Evolutionary conservation across 2,113 vertebrate species (phyloP), one percentile per base, ranked within the genome.

Genomic region (Formicarius rufipectus): DNA sequence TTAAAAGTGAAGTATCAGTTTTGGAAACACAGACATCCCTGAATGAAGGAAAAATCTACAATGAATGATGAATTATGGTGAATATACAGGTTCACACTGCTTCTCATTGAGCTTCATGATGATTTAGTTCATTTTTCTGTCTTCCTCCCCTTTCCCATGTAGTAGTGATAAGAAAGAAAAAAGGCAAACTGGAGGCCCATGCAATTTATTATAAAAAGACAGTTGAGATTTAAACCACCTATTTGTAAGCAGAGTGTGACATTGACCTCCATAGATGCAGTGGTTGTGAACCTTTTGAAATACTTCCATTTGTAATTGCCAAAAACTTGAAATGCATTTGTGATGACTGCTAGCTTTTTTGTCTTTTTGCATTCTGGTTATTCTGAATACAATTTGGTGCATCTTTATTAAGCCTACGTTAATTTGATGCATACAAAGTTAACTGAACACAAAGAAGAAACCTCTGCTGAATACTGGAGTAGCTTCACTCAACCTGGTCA

Each of bases 71-170:
- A 86, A 14, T 52, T 67, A 37, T 4, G 12, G 12, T 75, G 53
- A 81, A 37, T 74, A 28, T 63, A 30, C 8, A 47, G 8, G 14
- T 67, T 42, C 14, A 44, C 0, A 6, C 5, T 47, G 10, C 31
- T 91, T 68, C 19, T 53, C 4, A 42, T 2, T 68, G 39, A 82
- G 12, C 21, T 82, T 85, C 14, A 12, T 33, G 21, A 21, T 81
- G 24, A 25, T 50, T 89, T 66, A 42, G 13, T 84, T 81, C 0
- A 30, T 44, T 87, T 81, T 16, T 68, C 25, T 59, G 14, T 73
- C 27, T 64, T 87, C 37, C 4, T 49, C 12, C 5, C 6, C 3
- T 1, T 2, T 15, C 3, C 37, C 8, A 7, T 15, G 3, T 40
- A 40, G 18, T 42, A 79, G 40, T 75, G 50, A 77, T 6, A 9